Evolutionary conservation across 2,888 invertebrate genomes (phyloP), one percentile per base, ranked within the genome.

Genomic region (Tachina fera): DNA sequence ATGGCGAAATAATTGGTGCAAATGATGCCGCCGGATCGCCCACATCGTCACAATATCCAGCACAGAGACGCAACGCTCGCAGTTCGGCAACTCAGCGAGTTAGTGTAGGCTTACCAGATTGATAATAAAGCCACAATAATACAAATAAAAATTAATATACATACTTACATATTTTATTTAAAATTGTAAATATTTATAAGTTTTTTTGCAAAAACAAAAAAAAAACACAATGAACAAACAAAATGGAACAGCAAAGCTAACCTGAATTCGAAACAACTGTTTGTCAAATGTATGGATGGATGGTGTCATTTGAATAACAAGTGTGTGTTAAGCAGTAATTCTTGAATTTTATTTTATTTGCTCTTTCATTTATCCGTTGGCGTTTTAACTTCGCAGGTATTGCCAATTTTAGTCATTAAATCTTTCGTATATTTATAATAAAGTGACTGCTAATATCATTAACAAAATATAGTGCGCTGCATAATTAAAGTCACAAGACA

Each of bases 101-200:
- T 74, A 92, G 90, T 88, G 92, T 92, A 88, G 92, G 92, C 9
- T 88, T 92, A 87, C 92, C 92, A 53, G 92, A 92, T 89, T 92
- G 89, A 91, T 72, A 45, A 19, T 41, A 31, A 60, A 11, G 39
- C 14, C 41, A 45, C 39, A 65, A 22, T 11, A 60, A 75, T 14
- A 65, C 45, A 43, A 45, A 31, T 31, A 60, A 77, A 56, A 56
- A 72, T 14, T 47, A 51, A 9, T 9, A 41, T 56, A 63, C 53
- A 60, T 41, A 63, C 39, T 19, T 19, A 63, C 53, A 60, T 22
- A 63, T 47, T 45, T 19, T n/a, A 22, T 49, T 31, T 19, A 43
- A 60, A 68, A 72, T 51, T 72, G 47, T 81, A 77, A 72, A 84
- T 74, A 77, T 60, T 68, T 72, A 41, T 72, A 16, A 19, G 56